phyloP scores from a whole-genome alignment of 1,140 invertebrate species.

The Cotesia vestalis region DNA sequence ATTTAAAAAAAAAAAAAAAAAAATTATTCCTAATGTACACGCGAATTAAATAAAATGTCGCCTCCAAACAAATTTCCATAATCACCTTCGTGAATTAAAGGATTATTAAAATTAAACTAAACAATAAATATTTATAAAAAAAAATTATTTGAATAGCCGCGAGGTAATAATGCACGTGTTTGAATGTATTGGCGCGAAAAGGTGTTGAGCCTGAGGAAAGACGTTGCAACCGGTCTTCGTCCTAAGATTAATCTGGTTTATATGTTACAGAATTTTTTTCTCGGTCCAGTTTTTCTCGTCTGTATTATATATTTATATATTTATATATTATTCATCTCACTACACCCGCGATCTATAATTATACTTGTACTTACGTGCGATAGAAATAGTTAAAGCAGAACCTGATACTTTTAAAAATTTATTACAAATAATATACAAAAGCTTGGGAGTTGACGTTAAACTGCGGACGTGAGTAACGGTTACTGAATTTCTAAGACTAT shows the following conservation, averaged over 20 bases:
- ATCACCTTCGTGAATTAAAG: too few relatives aligned
- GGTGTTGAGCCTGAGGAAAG: conserved; percentile 42
- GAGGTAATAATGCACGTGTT: too few relatives aligned
- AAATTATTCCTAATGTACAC: too few relatives aligned
- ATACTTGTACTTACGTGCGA: too few relatives aligned
- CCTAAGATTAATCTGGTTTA: conserved; percentile 15
- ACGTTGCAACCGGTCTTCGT: conserved; percentile 47
- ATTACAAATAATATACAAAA: too few relatives aligned
- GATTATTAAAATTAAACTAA: not conserved
- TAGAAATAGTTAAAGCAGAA: too few relatives aligned
- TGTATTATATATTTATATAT: not conserved
- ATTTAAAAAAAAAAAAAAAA: too few relatives aligned
- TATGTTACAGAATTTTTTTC: conserved; percentile 4
- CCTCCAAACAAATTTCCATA: too few relatives aligned
- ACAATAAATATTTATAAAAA: conserved; percentile 10
- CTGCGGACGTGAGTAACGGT: conserved; percentile 14
- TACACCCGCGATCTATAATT: conserved; percentile 1
- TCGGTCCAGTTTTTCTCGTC: conserved; percentile 33
- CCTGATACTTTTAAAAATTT: too few relatives aligned
- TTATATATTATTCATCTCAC: not conserved
- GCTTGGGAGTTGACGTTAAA: too few relatives aligned
- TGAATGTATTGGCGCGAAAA: conserved; percentile 36
- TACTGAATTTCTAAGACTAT: conserved; percentile 29
- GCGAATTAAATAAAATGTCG: too few relatives aligned
- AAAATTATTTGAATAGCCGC: not conserved